Base-by-base conservation (phyloP, 2,888 invertebrate species). In the Thalpophila matura region DNA sequence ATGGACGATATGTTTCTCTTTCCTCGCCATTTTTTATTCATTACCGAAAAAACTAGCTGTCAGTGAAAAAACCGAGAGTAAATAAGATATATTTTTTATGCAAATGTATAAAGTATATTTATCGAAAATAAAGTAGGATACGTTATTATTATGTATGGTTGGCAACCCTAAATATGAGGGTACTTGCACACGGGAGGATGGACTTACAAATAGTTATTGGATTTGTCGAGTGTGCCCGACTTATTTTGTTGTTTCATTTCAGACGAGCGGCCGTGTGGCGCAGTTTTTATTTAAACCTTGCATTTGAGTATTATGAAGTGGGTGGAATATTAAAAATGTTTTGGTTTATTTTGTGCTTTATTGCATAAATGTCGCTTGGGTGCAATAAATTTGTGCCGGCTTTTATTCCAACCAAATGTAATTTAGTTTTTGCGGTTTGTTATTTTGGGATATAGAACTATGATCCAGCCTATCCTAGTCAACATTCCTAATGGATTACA, bases 121-220 rank as follows among this genome's bases (percentile, higher is more conserved):
- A n/a, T n/a, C n/a, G n/a, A n/a, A n/a, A n/a, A n/a, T n/a, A n/a
- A n/a, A n/a, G n/a, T n/a, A n/a, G n/a, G n/a, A n/a, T n/a, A n/a
- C n/a, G n/a, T n/a, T n/a, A n/a, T n/a, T n/a, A n/a, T n/a, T n/a
- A n/a, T n/a, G n/a, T n/a, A n/a, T n/a, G n/a, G n/a, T n/a, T n/a
- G n/a, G n/a, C n/a, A n/a, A n/a, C n/a, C n/a, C n/a, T n/a, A n/a
- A 42, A 54, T 46, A 58, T 63, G 56, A 68, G 62, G 58, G 58
- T 31, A 50, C 61, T 72, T 67, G 35, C 49, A 65, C 49, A 68
- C 60, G 69, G 64, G 4, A 64, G 65, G 64, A 60, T 61, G 55
- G 57, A 56, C 55, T 64, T 59, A 59, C 55, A 56, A 68, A 67
- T 58, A 62, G 79, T 75, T 79, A 81, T 79, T 71, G 77, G 79